Conservation (phyloP, 2,888 invertebrate genomes). For the Apodemia duryi region DNA sequence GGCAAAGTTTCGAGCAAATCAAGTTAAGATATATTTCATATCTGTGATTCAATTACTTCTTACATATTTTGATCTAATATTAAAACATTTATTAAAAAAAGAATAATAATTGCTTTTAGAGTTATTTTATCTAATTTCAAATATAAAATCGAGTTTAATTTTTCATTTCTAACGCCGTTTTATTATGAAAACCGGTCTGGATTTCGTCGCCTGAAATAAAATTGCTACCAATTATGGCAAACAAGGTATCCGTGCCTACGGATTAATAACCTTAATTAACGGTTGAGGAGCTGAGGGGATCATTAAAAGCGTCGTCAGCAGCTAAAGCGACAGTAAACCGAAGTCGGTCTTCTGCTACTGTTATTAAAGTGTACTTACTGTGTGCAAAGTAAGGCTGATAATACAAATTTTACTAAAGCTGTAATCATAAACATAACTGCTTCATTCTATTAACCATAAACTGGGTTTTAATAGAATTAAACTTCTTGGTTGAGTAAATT, state of each 20-base stretch:
- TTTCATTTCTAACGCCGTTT: slow-evolving; percentile 40
- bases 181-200: slow-evolving; percentile 44
- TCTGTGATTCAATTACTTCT: neutral
- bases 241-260: slow-evolving; percentile 68
- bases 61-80: neutral
- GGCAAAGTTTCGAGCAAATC: neutral
- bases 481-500: no score
- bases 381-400: slow-evolving; percentile 22
- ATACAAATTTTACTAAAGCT: slow-evolving; percentile 24
- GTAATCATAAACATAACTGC: slow-evolving; percentile 2
- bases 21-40: neutral
- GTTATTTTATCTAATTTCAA: slow-evolving; percentile 17
- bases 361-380: slow-evolving; percentile 10
- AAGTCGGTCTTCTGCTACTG: slow-evolving; percentile 28
- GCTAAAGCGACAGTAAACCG: slow-evolving; percentile 46
- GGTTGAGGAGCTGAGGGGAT: slow-evolving; percentile 56
- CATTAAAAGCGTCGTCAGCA: slow-evolving; percentile 50
- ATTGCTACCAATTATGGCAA: slow-evolving; percentile 72
- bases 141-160: slow-evolving; percentile 32
- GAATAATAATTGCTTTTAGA: neutral
- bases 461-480: neutral
- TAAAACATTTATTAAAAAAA: neutral
- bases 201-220: slow-evolving; percentile 52
- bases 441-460: neutral
- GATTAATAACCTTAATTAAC: slow-evolving; percentile 76